Evolutionary conservation across 2,888 invertebrate genomes (phyloP).

Genomic region (Lissocephala sabroskyi): DNA sequence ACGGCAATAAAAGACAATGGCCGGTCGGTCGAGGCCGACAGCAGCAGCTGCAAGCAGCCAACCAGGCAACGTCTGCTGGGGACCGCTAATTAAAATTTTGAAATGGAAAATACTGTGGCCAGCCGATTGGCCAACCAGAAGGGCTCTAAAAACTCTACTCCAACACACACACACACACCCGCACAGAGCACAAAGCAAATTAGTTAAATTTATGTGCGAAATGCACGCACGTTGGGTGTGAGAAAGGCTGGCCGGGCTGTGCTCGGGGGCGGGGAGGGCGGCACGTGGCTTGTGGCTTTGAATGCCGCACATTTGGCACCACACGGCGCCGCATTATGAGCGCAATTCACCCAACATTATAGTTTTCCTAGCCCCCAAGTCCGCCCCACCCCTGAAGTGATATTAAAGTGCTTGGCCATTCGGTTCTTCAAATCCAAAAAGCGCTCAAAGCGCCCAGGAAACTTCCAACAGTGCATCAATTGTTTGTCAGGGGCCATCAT

Average conservation of each 20-base stretch:
- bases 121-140: neutral
- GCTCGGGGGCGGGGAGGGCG: neutral
- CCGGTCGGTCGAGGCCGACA: neutral
- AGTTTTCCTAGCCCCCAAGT: no score
- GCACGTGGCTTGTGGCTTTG: constrained; percentile 13
- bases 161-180: neutral
- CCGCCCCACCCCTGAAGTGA: no score
- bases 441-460: no score
- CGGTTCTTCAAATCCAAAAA: no score
- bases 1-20: neutral
- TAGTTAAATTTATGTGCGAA: constrained; percentile 39
- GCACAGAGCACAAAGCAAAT: constrained; percentile 23
- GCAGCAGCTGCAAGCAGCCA: neutral
- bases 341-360: no score
- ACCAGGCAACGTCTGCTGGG: neutral
- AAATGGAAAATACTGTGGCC: constrained; percentile 10
- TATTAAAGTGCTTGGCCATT: no score
- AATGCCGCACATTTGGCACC: no score
- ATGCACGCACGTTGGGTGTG: constrained; percentile 33
- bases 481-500: no score
- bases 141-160: neutral
- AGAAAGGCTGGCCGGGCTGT: no score
- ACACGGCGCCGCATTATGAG: no score
- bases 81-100: constrained; percentile 31
- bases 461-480: no score